Base-by-base conservation (phyloP, 2,113 vertebrate species). In the Ia io region DNA sequence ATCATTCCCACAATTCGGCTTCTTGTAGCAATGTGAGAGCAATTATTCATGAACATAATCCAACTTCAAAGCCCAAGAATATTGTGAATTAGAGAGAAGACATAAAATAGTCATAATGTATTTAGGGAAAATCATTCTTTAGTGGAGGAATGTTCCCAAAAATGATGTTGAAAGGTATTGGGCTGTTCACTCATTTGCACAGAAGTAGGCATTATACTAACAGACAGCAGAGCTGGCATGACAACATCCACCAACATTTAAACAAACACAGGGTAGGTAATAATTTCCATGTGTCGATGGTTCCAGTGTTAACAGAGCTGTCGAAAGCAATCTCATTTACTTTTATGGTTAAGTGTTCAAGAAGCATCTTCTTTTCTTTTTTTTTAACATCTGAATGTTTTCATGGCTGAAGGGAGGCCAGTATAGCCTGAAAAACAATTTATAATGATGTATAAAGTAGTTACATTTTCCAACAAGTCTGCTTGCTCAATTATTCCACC, bases 321-420 rank as follows among this genome's bases (percentile, higher is more conserved):
- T 96, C 95, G 17, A 9, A 93, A 96, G 65, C 4, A 94, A 97
- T 96, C 59, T 95, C 83, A 91, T 84, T 90, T 91, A 85, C 35
- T 95, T 98, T 70, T 94, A 96, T 53, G 74, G 82, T 73, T 79
- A 96, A 96, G 49, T 37, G 87, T 88, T 97, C 77, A 93, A 96
- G 67, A 28, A 91, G 47, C 17, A 77, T 70, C 70, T 42, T 9
- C 95, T 95, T 93, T 47, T 42, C n/a, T n/a, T 40, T 37, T 30
- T 77, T 94, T 70, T 18, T 25, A 56, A 56, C 25, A 92, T 96
- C 91, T 86, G 59, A 97, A 91, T 95, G 1, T 91, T 96, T 96
- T 79, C 17, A 79, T 84, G 44, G 56, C 67, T 97, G 91, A 97
- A 96, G 42, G 65, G 25, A 73, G 59, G 47, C 77, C 91, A 96